Base-by-base conservation (phyloP, 2,888 invertebrate genomes). In the Allygus modestus region DNA sequence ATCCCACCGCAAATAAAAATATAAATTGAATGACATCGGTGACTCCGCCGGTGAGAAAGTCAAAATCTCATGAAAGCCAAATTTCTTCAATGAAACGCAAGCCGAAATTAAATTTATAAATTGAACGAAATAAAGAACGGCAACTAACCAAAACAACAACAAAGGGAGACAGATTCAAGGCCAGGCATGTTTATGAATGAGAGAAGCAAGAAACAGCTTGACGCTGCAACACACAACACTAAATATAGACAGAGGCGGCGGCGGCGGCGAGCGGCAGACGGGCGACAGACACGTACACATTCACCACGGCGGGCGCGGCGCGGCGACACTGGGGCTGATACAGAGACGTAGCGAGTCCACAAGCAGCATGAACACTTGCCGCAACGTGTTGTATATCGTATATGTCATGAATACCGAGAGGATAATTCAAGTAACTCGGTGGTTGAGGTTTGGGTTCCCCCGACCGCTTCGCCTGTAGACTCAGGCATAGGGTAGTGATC, bases 111-210 rank as follows among this genome's bases (percentile, higher is more conserved):
- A 31, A 28, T 31, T 26, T 9, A 65, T 15, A 65, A 65, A 65
- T 65, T 28, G 17, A 65, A 11, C 65, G 65, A 28, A 58, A 58
- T 58, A 58, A 65, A 65, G 65, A 65, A 31, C 65, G 17, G 65
- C 31, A 28, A 7, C 26, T 17, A 15, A 65, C 9, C 28, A 26
- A 65, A 65, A 65, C 65, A 65, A 65, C 65, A 65, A 65, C 65
- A 65, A 65, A 65, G 65, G 12, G n/a, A 65, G 65, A 58, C 23
- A 31, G 65, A 65, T 28, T 20, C 65, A 65, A 65, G 65, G 65
- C 28, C 65, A 65, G 65, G 28, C 28, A 65, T 65, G 65, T 65
- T 65, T 28, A 65, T 65, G 65, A 65, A 65, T 65, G 65, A 65
- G 31, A 65, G 65, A 31, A 17, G 31, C 28, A n/a, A 65, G 65